Base-by-base conservation (phyloP, 2,888 invertebrate genomes). In the Boloria selene region DNA sequence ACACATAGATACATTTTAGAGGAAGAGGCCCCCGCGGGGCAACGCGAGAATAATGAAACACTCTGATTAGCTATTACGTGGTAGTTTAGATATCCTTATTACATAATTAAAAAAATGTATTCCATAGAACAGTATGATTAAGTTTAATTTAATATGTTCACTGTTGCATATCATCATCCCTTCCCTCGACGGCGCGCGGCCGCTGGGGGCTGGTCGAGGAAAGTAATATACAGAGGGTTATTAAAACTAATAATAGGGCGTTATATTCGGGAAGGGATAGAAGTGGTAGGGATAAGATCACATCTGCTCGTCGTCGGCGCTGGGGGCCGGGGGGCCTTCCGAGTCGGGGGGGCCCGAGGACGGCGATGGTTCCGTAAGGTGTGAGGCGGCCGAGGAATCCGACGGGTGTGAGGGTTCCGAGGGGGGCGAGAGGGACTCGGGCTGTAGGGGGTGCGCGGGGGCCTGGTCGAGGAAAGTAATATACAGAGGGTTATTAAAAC, bases 401-500 rank as follows among this genome's bases (percentile, higher is more conserved):
- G 64, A 63, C 61, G 55, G 44, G 58, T 59, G 59, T 13, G 54
- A 31, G 49, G 50, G 16, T 5, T 31, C 56, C 26, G 49, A n/a
- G 47, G 16, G 42, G 18, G 22, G 44, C 16, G n/a, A 49, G 16
- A 44, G 49, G 50, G 44, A 52, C 49, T 38, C 54, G 65, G n/a
- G n/a, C n/a, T n/a, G n/a, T n/a, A n/a, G n/a, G n/a, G n/a, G n/a
- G n/a, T n/a, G n/a, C n/a, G n/a, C n/a, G n/a, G 65, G 69, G 31
- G 7, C 31, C 7, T 66, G 69, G 52, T 70, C 75, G 70, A 52
- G 84, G 81, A 44, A 18, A 38, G 44, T 14, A 44, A 44, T 55
- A 22, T 42, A 44, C 44, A 14, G 13, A 45, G 13, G 26, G 26
- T 31, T 18, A 58, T 58, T 26, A 47, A 47, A 16, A 59, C 22